Conservation (phyloP, 2,113 vertebrate genomes). For the Oreochromis aureus region DNA sequence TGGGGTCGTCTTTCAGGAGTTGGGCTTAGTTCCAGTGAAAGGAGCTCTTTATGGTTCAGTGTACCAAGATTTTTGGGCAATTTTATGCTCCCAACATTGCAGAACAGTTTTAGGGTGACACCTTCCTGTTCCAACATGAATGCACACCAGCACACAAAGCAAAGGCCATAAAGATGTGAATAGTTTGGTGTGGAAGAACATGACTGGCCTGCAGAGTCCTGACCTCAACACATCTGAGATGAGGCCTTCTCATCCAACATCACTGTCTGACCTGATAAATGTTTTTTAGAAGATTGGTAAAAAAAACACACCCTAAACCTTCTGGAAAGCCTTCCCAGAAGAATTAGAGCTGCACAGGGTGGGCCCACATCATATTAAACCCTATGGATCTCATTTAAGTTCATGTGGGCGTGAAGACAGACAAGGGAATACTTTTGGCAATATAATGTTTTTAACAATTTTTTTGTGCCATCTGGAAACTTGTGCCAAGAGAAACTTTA, state of each 20-base stretch:
- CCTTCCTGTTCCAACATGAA: neutral
- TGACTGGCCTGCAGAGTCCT: neutral
- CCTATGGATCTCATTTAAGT: no score
- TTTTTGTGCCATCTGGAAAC: no score
- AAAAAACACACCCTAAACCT: neutral
- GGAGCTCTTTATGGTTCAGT: neutral
- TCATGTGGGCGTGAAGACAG: no score
- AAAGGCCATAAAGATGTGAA: neutral
- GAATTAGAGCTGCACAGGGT: no score
- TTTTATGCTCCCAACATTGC: neutral
- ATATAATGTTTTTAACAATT: no score
- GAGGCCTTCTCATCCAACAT: neutral
- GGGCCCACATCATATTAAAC: no score
- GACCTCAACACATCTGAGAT: neutral
- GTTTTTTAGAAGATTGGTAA: neutral
- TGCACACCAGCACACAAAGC: neutral
- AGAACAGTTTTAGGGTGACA: neutral
- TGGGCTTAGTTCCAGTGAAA: neutral
- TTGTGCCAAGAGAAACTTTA: neutral
- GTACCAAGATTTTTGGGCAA: neutral
- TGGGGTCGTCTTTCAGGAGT: neutral
- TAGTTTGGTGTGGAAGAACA: neutral
- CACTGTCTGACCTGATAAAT: neutral
- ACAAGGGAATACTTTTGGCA: no score
- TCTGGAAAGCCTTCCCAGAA: neutral